Evolutionary conservation across 2,888 invertebrate genomes (phyloP), one percentile per base, ranked within the genome.

Genomic region (Trissolcus japonicus): DNA sequence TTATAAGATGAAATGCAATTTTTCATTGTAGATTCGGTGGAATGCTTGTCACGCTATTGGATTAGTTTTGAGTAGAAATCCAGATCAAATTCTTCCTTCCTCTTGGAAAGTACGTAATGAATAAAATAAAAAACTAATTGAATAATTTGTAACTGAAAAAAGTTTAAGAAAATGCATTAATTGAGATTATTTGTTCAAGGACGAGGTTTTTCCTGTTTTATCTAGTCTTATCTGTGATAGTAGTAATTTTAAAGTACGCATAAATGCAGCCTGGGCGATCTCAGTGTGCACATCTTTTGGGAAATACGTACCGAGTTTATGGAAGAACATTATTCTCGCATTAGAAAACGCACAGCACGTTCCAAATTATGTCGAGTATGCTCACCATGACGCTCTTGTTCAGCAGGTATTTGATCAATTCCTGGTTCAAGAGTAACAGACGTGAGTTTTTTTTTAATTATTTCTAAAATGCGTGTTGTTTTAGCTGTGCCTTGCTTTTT

Each of bases 1-100:
- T 11, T 3, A 46, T 16, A 16, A 46, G 9, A 46, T n/a, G 14
- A 46, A 50, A 46, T 50, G 16, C 4, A 59, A 17, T n/a, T 9
- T 59, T 16, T 16, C n/a, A 17, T 62, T 53, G 69, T 73, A 91
- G 91, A 92, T 96, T 43, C 92, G 96, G 62, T 97, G 97, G 97
- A 97, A 97, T 89, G 94, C 96, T 0, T 97, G 97, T 87, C 95
- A 96, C 87, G 96, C 96, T 0, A 89, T 96, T 68, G 95, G 96
- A 21, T 95, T 94, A 83, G 91, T 95, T 76, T 92, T 97, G 90
- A 94, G 88, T 78, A 90, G 91, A 73, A 78, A 84, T 21, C 87
- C 89, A 14, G 88, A 91, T 55, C 83, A 87, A 29, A 83, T 89
- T 74, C 85, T 89, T 7, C 84, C 87, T 14, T 79, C 86, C 13